Evolutionary conservation across 2,888 invertebrate species (phyloP).

Genomic region (Lepidocyrtoides sp.): DNA sequence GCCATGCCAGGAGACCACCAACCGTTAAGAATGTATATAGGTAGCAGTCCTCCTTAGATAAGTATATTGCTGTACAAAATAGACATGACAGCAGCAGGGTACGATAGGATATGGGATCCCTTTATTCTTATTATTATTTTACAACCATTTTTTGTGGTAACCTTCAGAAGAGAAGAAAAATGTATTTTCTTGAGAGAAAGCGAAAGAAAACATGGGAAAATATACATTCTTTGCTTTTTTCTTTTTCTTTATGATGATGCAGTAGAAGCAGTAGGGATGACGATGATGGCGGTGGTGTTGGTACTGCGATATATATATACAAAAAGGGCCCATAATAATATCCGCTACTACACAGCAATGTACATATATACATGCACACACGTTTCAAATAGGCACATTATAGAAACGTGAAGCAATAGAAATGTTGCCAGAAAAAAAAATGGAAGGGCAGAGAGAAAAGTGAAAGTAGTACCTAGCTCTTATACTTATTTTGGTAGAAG

Average conservation of each 20-base stretch:
- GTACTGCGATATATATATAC: not conserved
- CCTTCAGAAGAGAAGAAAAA: conserved; percentile 48
- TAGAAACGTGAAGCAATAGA: not conserved
- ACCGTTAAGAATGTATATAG: conserved; percentile 53
- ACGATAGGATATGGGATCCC: conserved; percentile 15
- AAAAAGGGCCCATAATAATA: conserved; percentile 43
- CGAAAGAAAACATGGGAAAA: conserved; percentile 10
- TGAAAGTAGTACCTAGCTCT: conserved; percentile 36
- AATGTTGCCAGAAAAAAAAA: conserved; percentile 29
- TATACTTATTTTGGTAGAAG: not conserved
- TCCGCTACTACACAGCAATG: conserved; percentile 16
- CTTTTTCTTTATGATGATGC: not conserved
- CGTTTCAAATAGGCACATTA: conserved; percentile 5
- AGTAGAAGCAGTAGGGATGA: not conserved
- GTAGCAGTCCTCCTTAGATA: not conserved
- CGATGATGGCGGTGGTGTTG: not conserved
- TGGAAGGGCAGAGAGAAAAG: conserved; percentile 34
- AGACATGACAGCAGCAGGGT: not conserved
- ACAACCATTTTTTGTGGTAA: conserved; percentile 55
- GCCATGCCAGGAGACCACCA: conserved; percentile 45
- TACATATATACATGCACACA: not conserved
- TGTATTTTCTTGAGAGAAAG: conserved; percentile 33
- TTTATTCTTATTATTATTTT: conserved; percentile 52
- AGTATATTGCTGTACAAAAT: not conserved
- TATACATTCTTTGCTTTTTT: not conserved